Evolutionary conservation across 2,113 vertebrate species (phyloP).

Genomic region (Anguilla japonica): DNA sequence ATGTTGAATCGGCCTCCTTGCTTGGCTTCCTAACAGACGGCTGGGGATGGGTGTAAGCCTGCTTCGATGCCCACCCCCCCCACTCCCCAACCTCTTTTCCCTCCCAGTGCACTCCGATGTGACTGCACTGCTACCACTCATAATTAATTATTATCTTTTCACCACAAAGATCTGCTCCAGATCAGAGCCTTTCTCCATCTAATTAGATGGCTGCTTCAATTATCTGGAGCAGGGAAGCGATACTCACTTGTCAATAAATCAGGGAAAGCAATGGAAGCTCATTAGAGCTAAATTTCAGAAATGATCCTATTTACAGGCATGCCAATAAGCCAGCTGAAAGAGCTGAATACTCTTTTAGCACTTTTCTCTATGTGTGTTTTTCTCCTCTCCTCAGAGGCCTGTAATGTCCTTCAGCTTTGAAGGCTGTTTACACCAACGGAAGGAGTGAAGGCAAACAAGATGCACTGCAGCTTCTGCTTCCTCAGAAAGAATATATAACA

Average conservation of each 20-base stretch:
- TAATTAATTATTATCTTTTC: slow-evolving; percentile 70
- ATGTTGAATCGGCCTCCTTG: slow-evolving; percentile 78
- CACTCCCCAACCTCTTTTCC: slow-evolving; percentile 36
- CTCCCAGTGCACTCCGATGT: slow-evolving; percentile 52
- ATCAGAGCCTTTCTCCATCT: slow-evolving; percentile 58
- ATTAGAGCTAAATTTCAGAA: slow-evolving; percentile 67
- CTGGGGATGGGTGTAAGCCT: slow-evolving; percentile 54
- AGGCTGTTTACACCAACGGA: slow-evolving; percentile 28
- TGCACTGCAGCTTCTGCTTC: slow-evolving; percentile 6
- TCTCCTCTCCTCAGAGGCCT: slow-evolving; percentile 19
- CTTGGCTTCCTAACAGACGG: slow-evolving; percentile 65
- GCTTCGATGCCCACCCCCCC: slow-evolving; percentile 37
- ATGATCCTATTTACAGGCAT: slow-evolving; percentile 64
- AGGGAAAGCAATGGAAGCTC: slow-evolving; percentile 55
- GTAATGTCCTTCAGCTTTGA: slow-evolving; percentile 42
- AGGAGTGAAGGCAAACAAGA: slow-evolving; percentile 8
- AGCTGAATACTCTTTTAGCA: slow-evolving; percentile 43
- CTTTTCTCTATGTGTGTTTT: slow-evolving; percentile 36
- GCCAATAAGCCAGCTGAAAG: slow-evolving; percentile 53
- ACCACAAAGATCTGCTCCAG: slow-evolving; percentile 54
- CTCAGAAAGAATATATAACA: neutral
- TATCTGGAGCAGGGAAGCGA: slow-evolving; percentile 56
- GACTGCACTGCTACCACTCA: slow-evolving; percentile 53
- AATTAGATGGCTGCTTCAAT: slow-evolving; percentile 70
- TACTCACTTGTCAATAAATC: slow-evolving; percentile 68